phyloP scores from a whole-genome alignment of 2,113 vertebrate genomes.

The Nothoprocta perdicaria region DNA sequence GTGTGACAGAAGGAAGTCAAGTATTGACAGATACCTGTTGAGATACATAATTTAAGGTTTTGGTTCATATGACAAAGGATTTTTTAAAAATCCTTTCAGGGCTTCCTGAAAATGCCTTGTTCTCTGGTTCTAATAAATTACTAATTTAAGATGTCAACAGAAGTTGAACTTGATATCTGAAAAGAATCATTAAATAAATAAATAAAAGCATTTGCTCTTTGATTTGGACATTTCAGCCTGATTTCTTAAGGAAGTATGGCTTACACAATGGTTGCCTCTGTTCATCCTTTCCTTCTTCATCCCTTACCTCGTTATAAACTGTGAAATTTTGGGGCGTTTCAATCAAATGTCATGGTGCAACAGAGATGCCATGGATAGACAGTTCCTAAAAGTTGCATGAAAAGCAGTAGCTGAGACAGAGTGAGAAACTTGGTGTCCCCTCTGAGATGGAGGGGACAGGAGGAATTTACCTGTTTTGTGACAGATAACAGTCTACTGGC shows the following conservation, averaged over 20 bases:
- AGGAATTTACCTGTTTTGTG: not conserved
- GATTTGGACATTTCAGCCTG: not conserved
- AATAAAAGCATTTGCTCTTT: not conserved
- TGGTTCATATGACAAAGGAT: not conserved
- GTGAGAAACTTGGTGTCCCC: not conserved
- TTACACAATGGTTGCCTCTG: not conserved
- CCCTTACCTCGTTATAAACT: not conserved
- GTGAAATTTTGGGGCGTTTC: not conserved
- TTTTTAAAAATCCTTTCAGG: not conserved
- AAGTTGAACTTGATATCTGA: not conserved
- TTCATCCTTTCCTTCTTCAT: not conserved
- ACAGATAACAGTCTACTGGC: not conserved
- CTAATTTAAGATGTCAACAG: not conserved
- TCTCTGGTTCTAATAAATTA: not conserved
- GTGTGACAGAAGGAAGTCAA: not conserved
- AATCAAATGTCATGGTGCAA: not conserved
- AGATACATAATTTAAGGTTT: not conserved
- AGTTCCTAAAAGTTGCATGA: not conserved
- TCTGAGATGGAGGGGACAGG: not conserved
- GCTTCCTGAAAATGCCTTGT: not conserved
- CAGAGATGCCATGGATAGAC: not conserved
- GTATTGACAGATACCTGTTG: not conserved
- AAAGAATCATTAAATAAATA: not conserved
- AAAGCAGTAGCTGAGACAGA: not conserved
- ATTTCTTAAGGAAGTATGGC: not conserved